phyloP scores from a whole-genome alignment of 2,888 invertebrate species.

The Drosophila meridiana region DNA sequence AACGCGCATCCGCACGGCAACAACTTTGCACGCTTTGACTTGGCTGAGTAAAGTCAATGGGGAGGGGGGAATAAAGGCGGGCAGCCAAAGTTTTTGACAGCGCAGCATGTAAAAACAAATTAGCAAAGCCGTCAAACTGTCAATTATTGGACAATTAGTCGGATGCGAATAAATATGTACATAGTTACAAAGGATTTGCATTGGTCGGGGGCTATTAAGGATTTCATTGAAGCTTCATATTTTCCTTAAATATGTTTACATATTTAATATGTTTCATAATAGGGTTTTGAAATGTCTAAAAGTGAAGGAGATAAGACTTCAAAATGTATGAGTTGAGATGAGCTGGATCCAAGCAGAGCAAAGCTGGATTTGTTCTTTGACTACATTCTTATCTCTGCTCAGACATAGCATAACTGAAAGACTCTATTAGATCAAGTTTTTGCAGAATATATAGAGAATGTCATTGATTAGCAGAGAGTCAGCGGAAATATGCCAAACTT shows the following conservation, averaged over 20 bases:
- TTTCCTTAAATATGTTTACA: not conserved
- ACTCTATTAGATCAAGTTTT: not conserved
- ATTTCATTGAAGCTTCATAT: conserved; percentile 25
- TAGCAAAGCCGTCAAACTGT: conserved; percentile 76
- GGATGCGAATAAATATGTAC: conserved; percentile 54
- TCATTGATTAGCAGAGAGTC: not conserved
- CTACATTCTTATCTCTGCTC: not conserved
- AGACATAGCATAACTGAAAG: not conserved
- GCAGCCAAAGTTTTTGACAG: conserved; percentile 72
- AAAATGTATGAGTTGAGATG: not conserved
- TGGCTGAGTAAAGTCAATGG: conserved; percentile 11
- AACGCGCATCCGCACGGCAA: conserved; percentile 11
- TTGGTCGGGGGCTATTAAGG: conserved; percentile 24
- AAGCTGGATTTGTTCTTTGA: not conserved
- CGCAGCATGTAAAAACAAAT: conserved; percentile 76
- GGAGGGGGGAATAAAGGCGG: not conserved
- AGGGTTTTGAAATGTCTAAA: not conserved
- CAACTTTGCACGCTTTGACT: conserved; percentile 17
- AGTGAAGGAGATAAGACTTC: not conserved
- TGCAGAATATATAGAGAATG: not conserved
- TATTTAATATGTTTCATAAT: not conserved
- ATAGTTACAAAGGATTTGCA: conserved; percentile 42
- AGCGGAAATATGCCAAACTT: not conserved
- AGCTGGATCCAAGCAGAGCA: not conserved
- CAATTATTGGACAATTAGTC: conserved; percentile 75